Evolutionary conservation across 2,113 vertebrate genomes (phyloP).

Genomic region (Apistogramma diplotaenia): DNA sequence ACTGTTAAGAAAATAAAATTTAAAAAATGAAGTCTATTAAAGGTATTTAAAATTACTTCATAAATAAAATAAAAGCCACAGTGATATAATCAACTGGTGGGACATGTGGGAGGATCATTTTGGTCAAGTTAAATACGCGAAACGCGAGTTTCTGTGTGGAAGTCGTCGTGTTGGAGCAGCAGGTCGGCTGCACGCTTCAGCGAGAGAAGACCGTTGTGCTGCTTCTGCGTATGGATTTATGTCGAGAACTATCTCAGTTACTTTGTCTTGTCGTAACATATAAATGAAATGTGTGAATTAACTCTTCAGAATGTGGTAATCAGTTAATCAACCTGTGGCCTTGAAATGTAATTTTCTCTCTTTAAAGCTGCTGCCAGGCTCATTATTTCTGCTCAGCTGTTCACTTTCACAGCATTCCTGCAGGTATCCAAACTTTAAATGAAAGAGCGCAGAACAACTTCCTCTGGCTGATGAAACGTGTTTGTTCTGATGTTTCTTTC

Average conservation of each 20-base stretch:
- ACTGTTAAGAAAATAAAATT: neutral
- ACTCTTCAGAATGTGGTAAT: neutral
- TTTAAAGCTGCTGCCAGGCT: no score
- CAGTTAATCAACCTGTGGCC: no score
- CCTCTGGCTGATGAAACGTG: neutral
- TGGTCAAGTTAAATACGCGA: neutral
- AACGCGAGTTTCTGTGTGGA: no score
- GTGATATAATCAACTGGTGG: fast-evolving
- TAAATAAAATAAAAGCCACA: neutral
- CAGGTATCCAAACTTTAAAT: neutral
- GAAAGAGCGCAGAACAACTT: neutral
- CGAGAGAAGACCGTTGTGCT: no score
- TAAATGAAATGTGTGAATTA: no score
- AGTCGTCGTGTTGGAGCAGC: no score
- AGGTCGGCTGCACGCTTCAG: no score
- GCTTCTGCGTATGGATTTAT: no score
- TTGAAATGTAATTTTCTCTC: neutral
- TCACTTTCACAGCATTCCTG: neutral
- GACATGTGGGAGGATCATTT: no score
- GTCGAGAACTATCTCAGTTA: no score
- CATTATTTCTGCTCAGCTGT: no score
- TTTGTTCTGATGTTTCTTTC: neutral
- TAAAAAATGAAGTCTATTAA: neutral
- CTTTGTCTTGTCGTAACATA: no score
- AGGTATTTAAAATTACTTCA: neutral